phyloP scores from a whole-genome alignment of 2,113 vertebrate genomes.

The Aspiorhynchus laticeps region DNA sequence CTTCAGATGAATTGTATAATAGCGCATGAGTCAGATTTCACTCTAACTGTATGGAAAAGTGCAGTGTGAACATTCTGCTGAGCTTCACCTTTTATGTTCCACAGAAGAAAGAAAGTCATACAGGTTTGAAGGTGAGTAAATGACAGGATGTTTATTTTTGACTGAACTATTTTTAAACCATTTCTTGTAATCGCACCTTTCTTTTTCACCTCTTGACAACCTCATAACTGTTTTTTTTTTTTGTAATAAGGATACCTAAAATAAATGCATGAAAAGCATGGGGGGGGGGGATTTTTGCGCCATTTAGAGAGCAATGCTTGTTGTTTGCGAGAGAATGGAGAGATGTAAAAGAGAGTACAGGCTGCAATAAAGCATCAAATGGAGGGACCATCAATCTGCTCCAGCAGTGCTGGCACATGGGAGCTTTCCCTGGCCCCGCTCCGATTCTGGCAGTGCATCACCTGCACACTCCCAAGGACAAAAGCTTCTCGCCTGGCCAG shows the following conservation, averaged over 20 bases:
- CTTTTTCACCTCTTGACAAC: constrained; percentile 37
- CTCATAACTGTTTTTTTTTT: neutral
- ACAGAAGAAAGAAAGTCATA: neutral
- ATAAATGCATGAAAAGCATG: constrained; percentile 29
- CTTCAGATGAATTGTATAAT: neutral
- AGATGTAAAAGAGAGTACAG: constrained; percentile 55
- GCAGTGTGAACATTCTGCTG: neutral
- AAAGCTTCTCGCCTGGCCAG: constrained; percentile 26
- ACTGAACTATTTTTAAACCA: neutral
- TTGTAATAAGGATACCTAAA: constrained; percentile 9
- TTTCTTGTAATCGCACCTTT: constrained; percentile 34
- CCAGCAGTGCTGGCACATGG: constrained; percentile 6
- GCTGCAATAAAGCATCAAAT: constrained; percentile 56
- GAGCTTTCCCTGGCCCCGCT: constrained; percentile 33
- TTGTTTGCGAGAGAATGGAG: constrained; percentile 43
- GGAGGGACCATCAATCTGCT: constrained; percentile 51
- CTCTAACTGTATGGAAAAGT: neutral
- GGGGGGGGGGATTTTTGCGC: constrained; percentile 19
- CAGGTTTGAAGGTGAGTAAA: neutral
- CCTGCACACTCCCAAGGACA: constrained; percentile 55
- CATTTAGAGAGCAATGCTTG: constrained; percentile 50
- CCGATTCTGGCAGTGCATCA: constrained; percentile 39
- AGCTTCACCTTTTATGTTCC: neutral
- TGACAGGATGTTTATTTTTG: neutral
- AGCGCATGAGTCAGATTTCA: neutral